A percentile compares a stretch with the other conserved stretches of the same genome.
phyloP scores from a whole-genome alignment of 2,888 invertebrate genomes.

The Caenorhabditis japonica region DNA sequence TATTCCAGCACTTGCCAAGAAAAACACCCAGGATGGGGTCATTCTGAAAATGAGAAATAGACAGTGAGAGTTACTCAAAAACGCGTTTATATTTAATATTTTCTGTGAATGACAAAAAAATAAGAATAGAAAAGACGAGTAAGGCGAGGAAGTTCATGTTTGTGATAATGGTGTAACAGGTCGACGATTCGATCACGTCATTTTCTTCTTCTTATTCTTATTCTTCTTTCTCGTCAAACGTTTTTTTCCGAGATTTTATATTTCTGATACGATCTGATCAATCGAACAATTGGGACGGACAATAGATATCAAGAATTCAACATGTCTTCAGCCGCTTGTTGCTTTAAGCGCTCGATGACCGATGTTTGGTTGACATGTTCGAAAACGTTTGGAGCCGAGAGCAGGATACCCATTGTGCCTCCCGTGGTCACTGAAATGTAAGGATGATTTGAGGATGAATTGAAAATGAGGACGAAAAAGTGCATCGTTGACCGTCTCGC shows the following conservation, averaged over 20 bases:
- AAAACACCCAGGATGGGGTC: conserved; percentile 28
- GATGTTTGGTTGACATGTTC: conserved; percentile 77
- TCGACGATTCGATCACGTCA: conserved; percentile 35
- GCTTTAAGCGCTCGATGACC: conserved; percentile 58
- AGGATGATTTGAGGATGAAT: background rate
- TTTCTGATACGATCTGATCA: conserved; percentile 19
- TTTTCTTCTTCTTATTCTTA: conserved; percentile 15
- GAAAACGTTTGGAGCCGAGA: conserved; percentile 79
- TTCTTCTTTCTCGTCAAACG: conserved; percentile 7
- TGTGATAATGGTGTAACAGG: conserved; percentile 39
- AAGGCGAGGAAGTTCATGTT: conserved; percentile 43
- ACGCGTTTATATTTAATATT: background rate
- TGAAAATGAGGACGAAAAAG: no score
- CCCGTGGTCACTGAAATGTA: conserved; percentile 56
- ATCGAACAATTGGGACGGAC: conserved; percentile 22
- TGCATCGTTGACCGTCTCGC: no score
- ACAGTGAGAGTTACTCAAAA: background rate
- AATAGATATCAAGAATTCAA: conserved; percentile 37
- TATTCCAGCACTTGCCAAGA: no score
- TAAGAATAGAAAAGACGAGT: background rate
- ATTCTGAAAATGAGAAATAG: conserved; percentile 15
- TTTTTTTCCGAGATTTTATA: conserved; percentile 6
- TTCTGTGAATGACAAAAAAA: background rate
- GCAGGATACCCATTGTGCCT: conserved; percentile 76
- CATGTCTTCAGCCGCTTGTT: conserved; percentile 56